Evolutionary conservation across 2,888 invertebrate genomes (phyloP), one percentile per base, ranked within the genome.

Genomic region (Netelia fuscicornis): DNA sequence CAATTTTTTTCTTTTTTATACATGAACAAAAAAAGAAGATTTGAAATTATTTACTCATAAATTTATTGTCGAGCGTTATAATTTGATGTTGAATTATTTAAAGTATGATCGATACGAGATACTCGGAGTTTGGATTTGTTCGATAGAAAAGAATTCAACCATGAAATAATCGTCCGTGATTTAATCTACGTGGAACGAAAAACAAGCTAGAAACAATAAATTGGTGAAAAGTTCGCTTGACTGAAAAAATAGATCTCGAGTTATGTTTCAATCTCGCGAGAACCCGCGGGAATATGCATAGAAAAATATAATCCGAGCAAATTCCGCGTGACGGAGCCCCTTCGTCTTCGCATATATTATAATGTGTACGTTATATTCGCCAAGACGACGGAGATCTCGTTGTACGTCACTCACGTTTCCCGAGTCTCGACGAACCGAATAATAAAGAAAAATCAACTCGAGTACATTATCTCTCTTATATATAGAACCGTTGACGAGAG

Each of bases 351-450:
- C 48, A 62, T 78, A 70, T 52, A 68, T 70, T 62, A 48, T 78
- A 37, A 77, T 58, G 62, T 20, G 70, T 62, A 42, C 70, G 70
- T 78, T 70, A 17, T 30, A 70, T 70, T 78, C 48, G 60, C 62
- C 37, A 52, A 78, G 60, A 62, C 68, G 58, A 77, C 67, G 77
- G 67, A 25, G 58, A 42, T 11, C 17, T 23, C 44, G 67, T 58
- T 67, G 67, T 67, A 77, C 37, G 56, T 77, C 58, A 42, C 56
- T n/a, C 44, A 67, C 44, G 44, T 58, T 58, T 10, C 56, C 25
- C 17, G 56, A 68, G 23, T 25, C 58, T 77, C 67, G 25, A 77
- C 67, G 17, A 58, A 77, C 13, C 58, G 65, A 42, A 67, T 58
- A 77, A 68, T 58, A 48, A 68, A 77, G 30, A 77, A 23, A 44